Base-by-base conservation (phyloP, 2,888 invertebrate genomes). In the Drosophila suboccidentalis region DNA sequence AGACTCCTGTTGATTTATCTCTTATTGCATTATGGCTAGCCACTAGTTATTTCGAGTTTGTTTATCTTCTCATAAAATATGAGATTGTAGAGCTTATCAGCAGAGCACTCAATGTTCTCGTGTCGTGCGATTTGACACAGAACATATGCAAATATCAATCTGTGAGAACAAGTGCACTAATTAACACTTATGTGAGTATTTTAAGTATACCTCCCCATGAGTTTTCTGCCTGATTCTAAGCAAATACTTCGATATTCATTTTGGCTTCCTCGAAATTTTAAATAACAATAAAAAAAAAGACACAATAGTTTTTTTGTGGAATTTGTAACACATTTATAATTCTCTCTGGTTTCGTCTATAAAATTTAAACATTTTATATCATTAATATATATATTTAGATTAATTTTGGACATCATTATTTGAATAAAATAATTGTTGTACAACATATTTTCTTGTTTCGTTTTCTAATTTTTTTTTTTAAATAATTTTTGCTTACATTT, bases 341-440 rank as follows among this genome's bases (percentile, higher is more conserved):
- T 58, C 47, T 57, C 29, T 65, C 50, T 57, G 26, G 41, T 41
- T 75, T 75, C 59, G 59, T 75, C 61, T 76, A 80, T 64, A 76
- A 80, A 76, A 76, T 76, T 80, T 80, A 76, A 80, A 76, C 75
- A 76, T 75, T 76, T 80, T 64, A 54, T 54, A 51, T 51, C 32
- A 43, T 58, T 26, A 57, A 60, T 61, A 59, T 58, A 58, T 60
- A 60, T 61, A 59, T 58, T 47, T 60, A 43, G 47, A 51, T 47
- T 60, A 38, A 63, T 63, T 66, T 70, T 75, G 72, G 76, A 80
- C 80, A 68, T 67, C 46, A 57, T 71, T 70, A 60, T 54, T 64
- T 41, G 54, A 80, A 69, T 73, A 61, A 73, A 82, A 74, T 82
- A 77, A 78, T 68, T 78, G 76, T 80, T 77, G 41, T 72, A 81